Conservation (phyloP, 35 echinoderm and acorn worm species). For the Heliocidaris erythrogramma region DNA sequence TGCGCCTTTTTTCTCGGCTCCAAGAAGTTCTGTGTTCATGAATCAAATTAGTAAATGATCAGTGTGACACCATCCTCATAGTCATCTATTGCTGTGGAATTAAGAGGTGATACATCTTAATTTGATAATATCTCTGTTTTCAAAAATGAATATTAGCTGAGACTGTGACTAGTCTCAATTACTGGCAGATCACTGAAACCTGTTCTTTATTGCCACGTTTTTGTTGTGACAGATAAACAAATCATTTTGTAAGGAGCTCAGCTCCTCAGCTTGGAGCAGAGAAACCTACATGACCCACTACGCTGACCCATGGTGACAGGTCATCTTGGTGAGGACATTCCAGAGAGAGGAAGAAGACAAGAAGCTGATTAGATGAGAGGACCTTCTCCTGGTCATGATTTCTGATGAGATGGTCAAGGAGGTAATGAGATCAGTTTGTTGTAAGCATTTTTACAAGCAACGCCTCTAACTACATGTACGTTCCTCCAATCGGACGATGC, state of each 20-base stretch:
- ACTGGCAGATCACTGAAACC: too few species aligned
- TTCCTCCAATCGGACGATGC: too few species aligned
- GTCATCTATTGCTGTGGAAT: too few species aligned
- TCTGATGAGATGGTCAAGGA: not conserved
- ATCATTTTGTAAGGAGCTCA: not conserved
- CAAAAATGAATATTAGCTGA: not conserved
- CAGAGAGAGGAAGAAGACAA: not conserved
- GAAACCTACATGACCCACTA: not conserved
- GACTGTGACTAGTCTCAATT: too few species aligned
- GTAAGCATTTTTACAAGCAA: too few species aligned
- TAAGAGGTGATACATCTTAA: too few species aligned
- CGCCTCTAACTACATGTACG: too few species aligned
- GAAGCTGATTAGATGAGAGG: not conserved
- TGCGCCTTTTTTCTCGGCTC: too few species aligned
- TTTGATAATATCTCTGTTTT: too few species aligned
- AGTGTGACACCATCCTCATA: too few species aligned
- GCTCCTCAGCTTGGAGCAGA: not conserved
- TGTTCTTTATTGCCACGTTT: not conserved
- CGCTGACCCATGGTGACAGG: not conserved
- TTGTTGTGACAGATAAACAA: not conserved
- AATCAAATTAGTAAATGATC: too few species aligned
- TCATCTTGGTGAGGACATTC: not conserved
- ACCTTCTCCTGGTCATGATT: not conserved
- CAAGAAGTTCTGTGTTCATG: too few species aligned
- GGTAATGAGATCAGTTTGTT: not conserved